phyloP scores from a whole-genome alignment of 2,797 vertebrate species.

The Pachyuromys duprasi region DNA sequence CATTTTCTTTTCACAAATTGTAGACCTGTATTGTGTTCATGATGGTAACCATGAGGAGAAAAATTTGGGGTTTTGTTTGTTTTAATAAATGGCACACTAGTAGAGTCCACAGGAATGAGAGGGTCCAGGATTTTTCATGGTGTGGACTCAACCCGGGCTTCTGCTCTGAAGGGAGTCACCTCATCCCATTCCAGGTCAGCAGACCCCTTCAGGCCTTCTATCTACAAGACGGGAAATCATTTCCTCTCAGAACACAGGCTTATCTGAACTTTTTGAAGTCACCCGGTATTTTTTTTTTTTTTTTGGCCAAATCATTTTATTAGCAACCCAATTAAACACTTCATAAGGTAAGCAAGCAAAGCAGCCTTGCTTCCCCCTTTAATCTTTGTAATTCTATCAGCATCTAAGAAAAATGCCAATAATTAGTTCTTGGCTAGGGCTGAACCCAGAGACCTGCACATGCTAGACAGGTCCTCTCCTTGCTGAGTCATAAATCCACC shows the following conservation, averaged over 20 bases:
- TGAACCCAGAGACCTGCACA: not conserved
- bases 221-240: slow-evolving; percentile 23
- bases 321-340: slow-evolving; percentile 55
- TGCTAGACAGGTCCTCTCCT: not conserved
- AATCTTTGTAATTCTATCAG: not conserved
- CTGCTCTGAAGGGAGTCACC: not conserved
- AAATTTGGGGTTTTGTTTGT: not conserved
- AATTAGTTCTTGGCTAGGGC: not conserved
- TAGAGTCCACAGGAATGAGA: not conserved
- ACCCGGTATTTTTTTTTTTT: slow-evolving; percentile 1
- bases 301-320: slow-evolving; percentile 47
- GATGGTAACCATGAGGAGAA: not conserved
- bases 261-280: slow-evolving; percentile 11
- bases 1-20: slow-evolving; percentile 44
- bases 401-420: slow-evolving; percentile 33
- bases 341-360: slow-evolving; percentile 38
- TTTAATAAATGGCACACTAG: not conserved
- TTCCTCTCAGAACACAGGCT: slow-evolving; percentile 35
- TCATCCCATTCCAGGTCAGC: not conserved
- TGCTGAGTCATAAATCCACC: not conserved
- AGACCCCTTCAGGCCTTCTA: slow-evolving; percentile 31
- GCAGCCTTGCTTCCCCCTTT: not conserved
- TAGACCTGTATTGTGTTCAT: not conserved
- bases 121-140: not conserved
- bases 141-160: not conserved